Evolutionary conservation across 1,140 invertebrate genomes (phyloP).

Genomic region (Wiebesia pumilae): DNA sequence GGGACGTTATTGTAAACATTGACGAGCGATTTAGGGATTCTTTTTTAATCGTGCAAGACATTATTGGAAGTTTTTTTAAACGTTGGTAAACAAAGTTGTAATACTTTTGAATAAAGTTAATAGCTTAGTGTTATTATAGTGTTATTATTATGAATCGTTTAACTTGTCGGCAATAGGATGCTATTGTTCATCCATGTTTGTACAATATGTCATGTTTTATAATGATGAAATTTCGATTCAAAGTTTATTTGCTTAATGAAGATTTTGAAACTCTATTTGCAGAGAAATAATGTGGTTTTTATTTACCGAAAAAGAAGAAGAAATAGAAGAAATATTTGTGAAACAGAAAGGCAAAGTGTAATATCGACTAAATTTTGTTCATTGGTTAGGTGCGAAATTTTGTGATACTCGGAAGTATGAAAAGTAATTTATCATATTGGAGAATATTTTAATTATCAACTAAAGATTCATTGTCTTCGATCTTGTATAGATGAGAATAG

Average conservation of each 20-base stretch:
- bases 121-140: neutral
- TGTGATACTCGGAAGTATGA: neutral
- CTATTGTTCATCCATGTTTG: neutral
- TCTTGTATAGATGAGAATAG: neutral
- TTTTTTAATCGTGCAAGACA: neutral
- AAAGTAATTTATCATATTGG: neutral
- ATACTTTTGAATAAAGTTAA: neutral
- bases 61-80: neutral
- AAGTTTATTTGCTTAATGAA: neutral
- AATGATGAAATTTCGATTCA: neutral
- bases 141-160: neutral
- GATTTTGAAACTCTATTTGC: neutral
- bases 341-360: too few relatives aligned
- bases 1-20: neutral
- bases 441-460: neutral
- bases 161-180: neutral
- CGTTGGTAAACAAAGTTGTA: neutral
- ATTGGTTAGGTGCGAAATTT: neutral
- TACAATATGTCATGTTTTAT: neutral
- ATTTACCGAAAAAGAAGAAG: neutral
- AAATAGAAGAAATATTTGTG: too few relatives aligned
- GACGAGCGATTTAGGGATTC: neutral
- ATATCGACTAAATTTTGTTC: too few relatives aligned
- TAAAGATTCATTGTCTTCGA: neutral
- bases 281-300: neutral